Percentiles rank a stretch among this genome's conserved stretches.
These are phyloP conservation scores for Mythimna albipuncta DNA, from an alignment of 2,888 invertebrate genomes.

Conservation along the genomic window DNA sequence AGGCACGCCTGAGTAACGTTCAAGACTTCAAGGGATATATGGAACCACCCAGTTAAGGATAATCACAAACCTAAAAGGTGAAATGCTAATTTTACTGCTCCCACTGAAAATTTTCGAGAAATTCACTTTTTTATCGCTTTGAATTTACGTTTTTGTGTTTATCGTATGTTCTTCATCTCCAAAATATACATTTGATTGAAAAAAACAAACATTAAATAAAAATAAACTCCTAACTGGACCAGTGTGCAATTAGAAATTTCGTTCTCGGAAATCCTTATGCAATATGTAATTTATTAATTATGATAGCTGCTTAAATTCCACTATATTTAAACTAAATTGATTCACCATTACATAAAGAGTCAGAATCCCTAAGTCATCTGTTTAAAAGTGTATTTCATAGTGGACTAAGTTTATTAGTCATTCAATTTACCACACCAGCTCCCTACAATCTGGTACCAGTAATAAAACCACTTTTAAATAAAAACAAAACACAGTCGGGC, in stretches of 20 bases:
- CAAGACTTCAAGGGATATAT: conserved; percentile 12
- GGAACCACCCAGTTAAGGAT: not conserved
- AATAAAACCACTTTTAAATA: conserved; percentile 53
- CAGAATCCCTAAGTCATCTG: too few species aligned
- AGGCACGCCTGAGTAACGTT: not conserved
- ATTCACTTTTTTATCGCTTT: too few species aligned
- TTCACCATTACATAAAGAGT: conserved; percentile 3
- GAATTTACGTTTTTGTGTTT: too few species aligned
- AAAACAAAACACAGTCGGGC: conserved; percentile 43
- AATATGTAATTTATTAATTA: conserved; percentile 28
- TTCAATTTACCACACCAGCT: conserved; percentile 11
- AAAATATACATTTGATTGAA: too few species aligned
- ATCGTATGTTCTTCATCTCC: too few species aligned
- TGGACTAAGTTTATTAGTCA: not conserved
- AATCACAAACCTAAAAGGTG: too few species aligned
- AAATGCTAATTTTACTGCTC: too few species aligned
- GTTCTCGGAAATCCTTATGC: conserved; percentile 1
- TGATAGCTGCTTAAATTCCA: conserved; percentile 2
- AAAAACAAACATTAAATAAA: too few species aligned
- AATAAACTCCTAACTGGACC: too few species aligned
- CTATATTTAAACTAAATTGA: not conserved
- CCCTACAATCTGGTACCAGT: conserved; percentile 14
- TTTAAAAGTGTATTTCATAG: not conserved
- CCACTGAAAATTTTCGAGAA: too few species aligned
- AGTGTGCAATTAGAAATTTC: conserved; percentile 26